These are phyloP conservation scores for Anas acuta DNA, from an alignment of 2,797 vertebrate species.

Conservation along the genomic window DNA sequence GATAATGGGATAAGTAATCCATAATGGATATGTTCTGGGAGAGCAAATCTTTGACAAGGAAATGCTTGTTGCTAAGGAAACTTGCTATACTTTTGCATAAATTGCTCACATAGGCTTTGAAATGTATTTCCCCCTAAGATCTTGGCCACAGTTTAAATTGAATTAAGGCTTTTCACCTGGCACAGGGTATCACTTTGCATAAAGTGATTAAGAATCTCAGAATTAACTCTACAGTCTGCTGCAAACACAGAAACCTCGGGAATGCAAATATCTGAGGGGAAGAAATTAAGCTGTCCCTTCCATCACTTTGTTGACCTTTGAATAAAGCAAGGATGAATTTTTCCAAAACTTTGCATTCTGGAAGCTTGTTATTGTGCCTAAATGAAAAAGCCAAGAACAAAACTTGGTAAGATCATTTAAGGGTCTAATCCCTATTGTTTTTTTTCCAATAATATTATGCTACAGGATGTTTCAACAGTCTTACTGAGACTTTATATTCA, in stretches of 20 bases:
- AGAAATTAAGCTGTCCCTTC: neutral
- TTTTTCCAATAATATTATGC: neutral
- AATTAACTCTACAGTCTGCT: neutral
- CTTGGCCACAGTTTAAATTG: neutral
- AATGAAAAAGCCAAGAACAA: neutral
- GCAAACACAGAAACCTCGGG: neutral
- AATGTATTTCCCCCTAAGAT: neutral
- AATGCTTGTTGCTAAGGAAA: constrained; percentile 20
- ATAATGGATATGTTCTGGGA: neutral
- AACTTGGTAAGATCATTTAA: neutral
- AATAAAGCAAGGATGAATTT: neutral
- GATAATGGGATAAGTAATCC: constrained; percentile 40
- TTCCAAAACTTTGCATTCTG: neutral
- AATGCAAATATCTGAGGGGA: neutral
- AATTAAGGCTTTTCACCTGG: neutral
- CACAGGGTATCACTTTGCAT: neutral
- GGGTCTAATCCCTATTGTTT: neutral
- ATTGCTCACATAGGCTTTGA: neutral
- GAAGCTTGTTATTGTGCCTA: neutral
- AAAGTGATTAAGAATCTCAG: neutral
- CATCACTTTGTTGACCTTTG: neutral
- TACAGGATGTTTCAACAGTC: neutral
- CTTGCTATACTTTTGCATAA: neutral
- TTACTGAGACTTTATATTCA: neutral
- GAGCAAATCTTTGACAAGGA: neutral